Base-by-base conservation (phyloP, 2,888 invertebrate genomes). In the Lepidocyrtoides sp. region DNA sequence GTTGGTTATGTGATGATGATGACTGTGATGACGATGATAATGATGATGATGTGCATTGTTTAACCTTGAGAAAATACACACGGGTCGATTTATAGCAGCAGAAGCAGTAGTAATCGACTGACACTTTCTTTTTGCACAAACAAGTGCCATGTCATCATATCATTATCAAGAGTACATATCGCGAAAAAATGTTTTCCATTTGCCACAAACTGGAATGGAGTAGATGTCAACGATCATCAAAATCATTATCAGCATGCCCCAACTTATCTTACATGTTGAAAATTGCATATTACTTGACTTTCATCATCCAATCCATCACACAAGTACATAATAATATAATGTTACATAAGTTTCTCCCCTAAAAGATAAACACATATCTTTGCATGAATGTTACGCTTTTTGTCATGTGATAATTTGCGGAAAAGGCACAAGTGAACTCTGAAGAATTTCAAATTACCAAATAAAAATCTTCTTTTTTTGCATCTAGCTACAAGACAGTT, bases 21-120 rank as follows among this genome's bases (percentile, higher is more conserved):
- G 23, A 23, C 1, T 23, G 23, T n/a, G 4, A 32, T 63, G 63
- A 60, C 32, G 63, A 63, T 60, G 23, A 23, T 8, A 26, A 60
- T n/a, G 4, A 32, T 63, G 63, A 60, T 63, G 63, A 63, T 57
- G 63, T 63, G 63, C 63, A 63, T 63, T 63, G 63, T 29, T 63
- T 63, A 63, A 63, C 63, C 63, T 63, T 63, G 63, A 63, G 63
- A 63, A 63, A 29, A 63, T 29, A 63, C 54, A 63, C 54, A 54
- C 12, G 54, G 54, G 54, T 54, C 54, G 54, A 54, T 54, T 54
- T 17, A 17, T 17, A n/a, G n/a, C n/a, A n/a, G n/a, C n/a, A n/a
- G n/a, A n/a, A 51, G 2, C 14, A 14, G 14, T 51, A 10, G 2
- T 51, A 5, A 17, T 54, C 54, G 54, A 48, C 12, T 48, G 44